Conservation (phyloP, 1,140 invertebrate species). For the Caenorhabditis inopinata region DNA sequence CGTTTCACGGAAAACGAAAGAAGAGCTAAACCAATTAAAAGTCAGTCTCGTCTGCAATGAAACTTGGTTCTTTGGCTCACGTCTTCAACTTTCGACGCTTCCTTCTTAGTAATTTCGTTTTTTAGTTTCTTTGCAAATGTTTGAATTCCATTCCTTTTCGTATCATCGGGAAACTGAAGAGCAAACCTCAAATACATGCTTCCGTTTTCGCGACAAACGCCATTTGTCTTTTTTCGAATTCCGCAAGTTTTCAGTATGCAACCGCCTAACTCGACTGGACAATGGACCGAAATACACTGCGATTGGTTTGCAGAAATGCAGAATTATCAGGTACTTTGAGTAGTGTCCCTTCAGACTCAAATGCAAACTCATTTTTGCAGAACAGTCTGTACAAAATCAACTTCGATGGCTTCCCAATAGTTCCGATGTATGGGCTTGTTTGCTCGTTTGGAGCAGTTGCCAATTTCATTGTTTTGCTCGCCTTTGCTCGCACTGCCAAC, state of each 20-base stretch:
- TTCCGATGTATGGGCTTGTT: conserved; percentile 58
- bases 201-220: no score
- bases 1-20: not conserved
- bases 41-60: not conserved
- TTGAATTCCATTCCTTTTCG: not conserved
- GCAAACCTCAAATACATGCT: no score
- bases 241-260: not conserved
- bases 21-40: conserved; percentile 24
- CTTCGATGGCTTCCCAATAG: conserved; percentile 53
- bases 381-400: conserved; percentile 62
- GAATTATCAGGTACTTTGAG: conserved; percentile 9
- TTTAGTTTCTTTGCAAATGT: not conserved
- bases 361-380: conserved; percentile 49
- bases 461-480: conserved; percentile 62
- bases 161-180: no score
- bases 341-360: not conserved
- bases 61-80: not conserved
- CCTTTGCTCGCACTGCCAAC: conserved; percentile 58
- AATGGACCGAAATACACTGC: conserved; percentile 46
- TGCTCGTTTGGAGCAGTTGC: conserved; percentile 62
- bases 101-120: not conserved
- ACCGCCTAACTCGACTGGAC: conserved; percentile 22
- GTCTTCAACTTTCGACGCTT: not conserved
- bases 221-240: no score
- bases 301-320: conserved; percentile 42